phyloP scores from a whole-genome alignment of 1,140 invertebrate genomes.

The Neocloeon triangulifer region DNA sequence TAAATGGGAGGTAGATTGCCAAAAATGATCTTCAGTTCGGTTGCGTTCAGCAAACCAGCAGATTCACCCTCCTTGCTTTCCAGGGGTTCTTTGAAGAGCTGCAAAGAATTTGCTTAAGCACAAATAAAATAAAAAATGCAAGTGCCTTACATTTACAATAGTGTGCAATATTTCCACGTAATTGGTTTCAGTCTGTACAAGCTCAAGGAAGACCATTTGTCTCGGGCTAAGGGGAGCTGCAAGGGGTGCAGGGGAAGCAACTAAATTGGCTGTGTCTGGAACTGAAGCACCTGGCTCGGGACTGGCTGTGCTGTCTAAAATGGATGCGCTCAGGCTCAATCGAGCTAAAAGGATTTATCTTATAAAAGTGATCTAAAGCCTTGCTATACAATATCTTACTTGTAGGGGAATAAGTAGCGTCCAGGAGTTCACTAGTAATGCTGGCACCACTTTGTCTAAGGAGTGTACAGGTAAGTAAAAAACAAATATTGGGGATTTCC shows the following conservation, averaged over 20 bases:
- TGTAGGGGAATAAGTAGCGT: no score
- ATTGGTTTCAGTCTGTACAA: conserved; percentile 90
- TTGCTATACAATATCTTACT: no score
- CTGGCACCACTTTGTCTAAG: no score
- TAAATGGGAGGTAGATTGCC: conserved; percentile 86
- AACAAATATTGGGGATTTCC: no score
- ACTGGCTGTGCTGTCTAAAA: conserved; percentile 62
- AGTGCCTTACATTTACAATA: conserved; percentile 67
- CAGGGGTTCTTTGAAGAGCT: conserved; percentile 84
- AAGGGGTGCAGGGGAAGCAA: no score
- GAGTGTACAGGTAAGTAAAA: no score
- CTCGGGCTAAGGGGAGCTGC: conserved; percentile 50
- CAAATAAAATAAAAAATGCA: no score
- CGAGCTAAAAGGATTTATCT: no score
- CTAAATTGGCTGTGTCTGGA: conserved; percentile 13
- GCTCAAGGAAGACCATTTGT: conserved; percentile 76
- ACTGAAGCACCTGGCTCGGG: conserved; percentile 34
- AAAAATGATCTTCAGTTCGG: conserved; percentile 90
- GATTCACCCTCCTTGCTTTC: conserved; percentile 60
- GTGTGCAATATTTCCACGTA: conserved; percentile 88
- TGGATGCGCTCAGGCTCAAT: conserved; percentile 63
- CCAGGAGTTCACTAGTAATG: no score
- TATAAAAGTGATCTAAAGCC: no score
- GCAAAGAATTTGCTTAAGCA: conserved; percentile 12
- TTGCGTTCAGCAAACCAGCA: conserved; percentile 60